phyloP scores from a whole-genome alignment of 2,797 vertebrate species.

The Cynopterus sphinx region DNA sequence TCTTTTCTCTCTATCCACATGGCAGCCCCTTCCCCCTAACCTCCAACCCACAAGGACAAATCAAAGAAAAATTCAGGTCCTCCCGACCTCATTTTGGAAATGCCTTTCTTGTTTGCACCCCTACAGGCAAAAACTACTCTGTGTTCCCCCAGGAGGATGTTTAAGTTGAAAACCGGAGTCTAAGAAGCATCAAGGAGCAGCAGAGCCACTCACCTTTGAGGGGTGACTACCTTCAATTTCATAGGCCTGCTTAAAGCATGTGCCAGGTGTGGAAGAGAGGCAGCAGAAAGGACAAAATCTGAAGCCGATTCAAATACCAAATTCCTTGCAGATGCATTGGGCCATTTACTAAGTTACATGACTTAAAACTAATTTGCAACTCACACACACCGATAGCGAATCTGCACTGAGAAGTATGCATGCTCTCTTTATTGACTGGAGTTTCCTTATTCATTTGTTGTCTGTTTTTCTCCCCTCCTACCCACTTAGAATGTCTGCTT shows the following conservation, averaged over 20 bases:
- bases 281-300: neutral
- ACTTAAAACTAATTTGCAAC: neutral
- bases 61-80: neutral
- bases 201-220: neutral
- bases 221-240: neutral
- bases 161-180: neutral
- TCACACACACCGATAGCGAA: neutral
- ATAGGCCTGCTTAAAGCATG: accelerated
- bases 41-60: neutral
- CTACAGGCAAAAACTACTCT: neutral
- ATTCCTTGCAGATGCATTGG: neutral
- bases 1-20: neutral
- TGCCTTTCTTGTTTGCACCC: neutral
- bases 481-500: neutral
- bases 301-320: neutral
- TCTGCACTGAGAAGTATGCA: neutral
- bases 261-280: neutral
- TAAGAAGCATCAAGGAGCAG: neutral
- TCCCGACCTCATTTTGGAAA: neutral
- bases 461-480: neutral
- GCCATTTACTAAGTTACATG: neutral
- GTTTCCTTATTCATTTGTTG: neutral
- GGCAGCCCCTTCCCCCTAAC: no score
- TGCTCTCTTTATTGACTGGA: neutral
- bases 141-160: neutral